phyloP scores from a whole-genome alignment of 2,797 vertebrate species.

The Malurus leucopterus region DNA sequence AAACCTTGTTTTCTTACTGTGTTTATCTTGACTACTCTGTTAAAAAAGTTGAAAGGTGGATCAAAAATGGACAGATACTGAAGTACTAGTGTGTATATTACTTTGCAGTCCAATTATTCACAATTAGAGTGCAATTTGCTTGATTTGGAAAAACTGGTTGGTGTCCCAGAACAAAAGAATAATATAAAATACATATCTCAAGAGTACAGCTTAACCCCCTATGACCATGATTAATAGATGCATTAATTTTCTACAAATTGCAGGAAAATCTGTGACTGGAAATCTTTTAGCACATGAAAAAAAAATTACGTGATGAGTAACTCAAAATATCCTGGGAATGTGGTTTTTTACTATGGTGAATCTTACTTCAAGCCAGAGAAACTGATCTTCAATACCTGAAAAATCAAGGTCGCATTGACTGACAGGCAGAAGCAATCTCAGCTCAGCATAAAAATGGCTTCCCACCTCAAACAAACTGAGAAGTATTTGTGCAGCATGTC shows the following conservation, averaged over 20 bases:
- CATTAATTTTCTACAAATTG: not conserved
- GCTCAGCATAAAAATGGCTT: not conserved
- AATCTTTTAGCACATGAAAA: not conserved
- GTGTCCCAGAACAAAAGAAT: not conserved
- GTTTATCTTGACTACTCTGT: not conserved
- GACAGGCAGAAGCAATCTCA: not conserved
- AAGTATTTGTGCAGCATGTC: not conserved
- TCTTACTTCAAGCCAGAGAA: not conserved
- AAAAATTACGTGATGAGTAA: not conserved
- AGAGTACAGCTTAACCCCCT: not conserved
- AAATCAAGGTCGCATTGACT: not conserved
- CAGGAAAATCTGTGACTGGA: not conserved
- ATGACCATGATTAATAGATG: not conserved
- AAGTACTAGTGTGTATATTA: not conserved
- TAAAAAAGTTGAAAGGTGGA: not conserved
- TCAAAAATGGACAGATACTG: not conserved
- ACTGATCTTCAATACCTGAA: not conserved
- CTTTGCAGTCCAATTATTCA: not conserved
- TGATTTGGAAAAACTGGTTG: not conserved
- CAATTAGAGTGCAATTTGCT: not conserved
- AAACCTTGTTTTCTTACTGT: not conserved
- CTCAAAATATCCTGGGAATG: not conserved
- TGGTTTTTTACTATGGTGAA: not conserved
- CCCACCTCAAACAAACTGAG: not conserved
- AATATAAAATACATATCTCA: not conserved